Conservation (phyloP, 2,888 invertebrate species). For the Slavum lentiscoides region DNA sequence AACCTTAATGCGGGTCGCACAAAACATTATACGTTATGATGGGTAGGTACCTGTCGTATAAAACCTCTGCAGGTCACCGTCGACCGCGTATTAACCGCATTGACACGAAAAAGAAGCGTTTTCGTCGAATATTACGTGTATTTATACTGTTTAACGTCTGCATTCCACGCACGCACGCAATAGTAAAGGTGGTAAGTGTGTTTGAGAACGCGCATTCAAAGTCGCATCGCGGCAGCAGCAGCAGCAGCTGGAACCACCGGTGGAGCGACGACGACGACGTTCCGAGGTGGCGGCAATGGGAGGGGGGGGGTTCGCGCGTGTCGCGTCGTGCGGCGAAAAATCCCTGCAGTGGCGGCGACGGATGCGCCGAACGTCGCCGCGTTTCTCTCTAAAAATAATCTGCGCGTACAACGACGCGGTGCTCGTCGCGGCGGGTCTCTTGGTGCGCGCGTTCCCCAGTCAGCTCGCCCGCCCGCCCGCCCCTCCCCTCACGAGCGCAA, state of each 20-base stretch:
- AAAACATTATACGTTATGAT: too few relatives aligned
- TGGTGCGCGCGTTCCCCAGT: not conserved
- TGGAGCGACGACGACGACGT: not conserved
- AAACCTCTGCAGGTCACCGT: too few relatives aligned
- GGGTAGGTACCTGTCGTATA: too few relatives aligned
- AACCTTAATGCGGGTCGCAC: too few relatives aligned
- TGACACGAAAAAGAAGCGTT: too few relatives aligned
- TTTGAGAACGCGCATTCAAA: not conserved
- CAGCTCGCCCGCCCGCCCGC: too few relatives aligned
- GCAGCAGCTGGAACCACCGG: constrained; percentile 28
- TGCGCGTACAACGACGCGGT: not conserved
- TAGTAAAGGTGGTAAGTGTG: not conserved
- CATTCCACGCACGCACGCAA: not conserved
- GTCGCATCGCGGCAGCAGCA: not conserved
- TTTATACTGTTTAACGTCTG: not conserved
- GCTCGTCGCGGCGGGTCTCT: not conserved
- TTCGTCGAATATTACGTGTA: not conserved
- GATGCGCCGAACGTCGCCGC: constrained; percentile 5
- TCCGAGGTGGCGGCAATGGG: not conserved
- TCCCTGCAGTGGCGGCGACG: not conserved
- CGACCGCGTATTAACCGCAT: too few relatives aligned
- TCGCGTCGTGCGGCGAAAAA: not conserved
- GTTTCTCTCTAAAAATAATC: constrained; percentile 50
- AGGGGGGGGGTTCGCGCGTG: not conserved
- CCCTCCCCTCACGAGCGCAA: not conserved